Evolutionary conservation across 2,113 vertebrate species (phyloP).

Genomic region (Halichoerus grypus): DNA sequence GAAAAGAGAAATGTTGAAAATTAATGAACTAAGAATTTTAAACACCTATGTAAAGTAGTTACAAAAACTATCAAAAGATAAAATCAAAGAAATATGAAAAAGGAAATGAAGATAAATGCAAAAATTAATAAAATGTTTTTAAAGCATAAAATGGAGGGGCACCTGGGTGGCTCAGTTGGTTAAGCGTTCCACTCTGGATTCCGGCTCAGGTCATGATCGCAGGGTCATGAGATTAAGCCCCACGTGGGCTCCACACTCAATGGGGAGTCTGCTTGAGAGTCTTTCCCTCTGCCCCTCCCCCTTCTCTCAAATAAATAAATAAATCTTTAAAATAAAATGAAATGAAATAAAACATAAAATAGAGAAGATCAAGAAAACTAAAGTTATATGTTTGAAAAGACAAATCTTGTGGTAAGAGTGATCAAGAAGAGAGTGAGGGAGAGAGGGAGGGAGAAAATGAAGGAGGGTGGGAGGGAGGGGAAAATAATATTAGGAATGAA

Average conservation of each 20-base stretch:
- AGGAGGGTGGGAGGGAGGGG: neutral
- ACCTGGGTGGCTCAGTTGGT: neutral
- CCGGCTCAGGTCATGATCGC: neutral
- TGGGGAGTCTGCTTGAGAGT: neutral
- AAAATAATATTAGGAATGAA: neutral
- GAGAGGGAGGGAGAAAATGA: neutral
- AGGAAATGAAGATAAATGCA: neutral
- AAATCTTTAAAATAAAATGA: neutral
- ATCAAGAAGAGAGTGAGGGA: neutral
- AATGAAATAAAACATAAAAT: neutral
- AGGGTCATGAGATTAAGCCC: neutral
- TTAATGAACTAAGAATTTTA: neutral
- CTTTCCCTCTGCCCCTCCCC: neutral
- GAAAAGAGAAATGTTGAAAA: slow-evolving; percentile 3
- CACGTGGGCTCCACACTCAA: neutral
- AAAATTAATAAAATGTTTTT: neutral
- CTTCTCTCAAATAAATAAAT: neutral
- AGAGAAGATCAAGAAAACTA: neutral
- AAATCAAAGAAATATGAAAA: neutral
- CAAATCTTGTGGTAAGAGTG: neutral
- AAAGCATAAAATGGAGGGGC: neutral
- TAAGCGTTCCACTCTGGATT: neutral
- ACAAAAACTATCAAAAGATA: slow-evolving; percentile 1
- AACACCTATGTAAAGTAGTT: neutral
- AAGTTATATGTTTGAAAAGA: neutral